These are phyloP conservation scores for Urocyon cinereoargenteus DNA, from an alignment of 2,797 vertebrate species.

Conservation along the genomic window DNA sequence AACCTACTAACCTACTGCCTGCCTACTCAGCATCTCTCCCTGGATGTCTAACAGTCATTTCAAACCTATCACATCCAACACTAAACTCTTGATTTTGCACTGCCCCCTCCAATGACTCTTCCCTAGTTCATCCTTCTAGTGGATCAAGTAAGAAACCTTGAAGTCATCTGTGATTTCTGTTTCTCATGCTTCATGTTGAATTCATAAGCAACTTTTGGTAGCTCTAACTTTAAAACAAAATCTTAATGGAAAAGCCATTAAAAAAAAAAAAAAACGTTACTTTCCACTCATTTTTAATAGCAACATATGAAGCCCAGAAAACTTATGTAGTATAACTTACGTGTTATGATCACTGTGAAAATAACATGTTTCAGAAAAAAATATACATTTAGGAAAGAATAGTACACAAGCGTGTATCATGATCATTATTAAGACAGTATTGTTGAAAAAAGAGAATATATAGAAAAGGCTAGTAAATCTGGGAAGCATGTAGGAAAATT, in stretches of 20 bases:
- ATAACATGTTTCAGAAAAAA: background rate
- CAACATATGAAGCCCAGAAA: background rate
- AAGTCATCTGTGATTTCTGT: background rate
- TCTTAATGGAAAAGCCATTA: background rate
- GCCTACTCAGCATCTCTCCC: background rate
- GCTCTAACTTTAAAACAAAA: background rate
- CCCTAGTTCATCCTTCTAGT: background rate
- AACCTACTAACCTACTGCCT: background rate
- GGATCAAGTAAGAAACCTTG: background rate
- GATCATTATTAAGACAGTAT: background rate
- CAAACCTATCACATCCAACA: background rate
- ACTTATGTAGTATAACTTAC: background rate
- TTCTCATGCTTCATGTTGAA: background rate
- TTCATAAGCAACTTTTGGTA: background rate
- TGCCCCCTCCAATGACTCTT: background rate
- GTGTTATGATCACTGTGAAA: background rate
- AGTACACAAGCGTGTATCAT: background rate
- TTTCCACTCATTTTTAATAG: conserved; percentile 9
- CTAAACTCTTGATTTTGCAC: background rate
- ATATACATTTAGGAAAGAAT: background rate
- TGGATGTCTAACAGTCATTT: background rate
- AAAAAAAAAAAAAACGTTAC: background rate
- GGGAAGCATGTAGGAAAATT: background rate
- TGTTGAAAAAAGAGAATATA: background rate
- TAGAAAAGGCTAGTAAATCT: background rate